Evolutionary conservation across 2,888 invertebrate genomes (phyloP).

Genomic region (Ditylenchus weischeri): DNA sequence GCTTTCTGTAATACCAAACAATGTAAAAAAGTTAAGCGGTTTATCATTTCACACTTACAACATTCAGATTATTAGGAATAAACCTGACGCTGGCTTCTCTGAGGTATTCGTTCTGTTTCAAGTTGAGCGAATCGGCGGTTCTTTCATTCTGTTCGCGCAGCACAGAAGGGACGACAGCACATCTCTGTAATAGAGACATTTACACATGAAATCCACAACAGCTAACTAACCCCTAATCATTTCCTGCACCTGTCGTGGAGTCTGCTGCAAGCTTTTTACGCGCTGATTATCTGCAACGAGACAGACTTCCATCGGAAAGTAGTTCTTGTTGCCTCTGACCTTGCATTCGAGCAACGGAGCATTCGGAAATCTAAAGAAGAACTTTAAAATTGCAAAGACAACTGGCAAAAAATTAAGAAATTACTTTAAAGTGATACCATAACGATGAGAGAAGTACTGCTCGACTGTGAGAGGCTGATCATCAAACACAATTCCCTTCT

Average conservation of each 20-base stretch:
- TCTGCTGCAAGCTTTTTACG: slow-evolving; percentile 20
- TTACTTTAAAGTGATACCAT: not conserved
- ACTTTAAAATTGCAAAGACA: not conserved
- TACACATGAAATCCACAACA: not conserved
- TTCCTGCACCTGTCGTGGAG: slow-evolving; percentile 14
- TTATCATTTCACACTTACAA: not conserved
- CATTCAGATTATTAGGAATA: not conserved
- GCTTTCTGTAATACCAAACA: not conserved
- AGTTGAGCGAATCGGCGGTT: slow-evolving; percentile 5
- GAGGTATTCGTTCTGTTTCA: slow-evolving; percentile 18
- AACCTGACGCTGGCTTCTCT: slow-evolving; percentile 10
- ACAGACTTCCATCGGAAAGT: slow-evolving; percentile 22
- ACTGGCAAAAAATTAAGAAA: not conserved
- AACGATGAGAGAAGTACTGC: not conserved
- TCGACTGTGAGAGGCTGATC: not conserved
- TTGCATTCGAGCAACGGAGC: slow-evolving; percentile 15
- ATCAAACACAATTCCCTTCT: not conserved
- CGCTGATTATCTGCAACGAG: slow-evolving; percentile 22
- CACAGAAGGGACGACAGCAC: slow-evolving; percentile 18
- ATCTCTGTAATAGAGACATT: slow-evolving; percentile 16
- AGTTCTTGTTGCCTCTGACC: slow-evolving; percentile 4
- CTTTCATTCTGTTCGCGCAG: slow-evolving; percentile 17
- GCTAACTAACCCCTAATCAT: slow-evolving; percentile 14
- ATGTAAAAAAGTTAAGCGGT: not conserved
- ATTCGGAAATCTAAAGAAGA: slow-evolving; percentile 17